Evolutionary conservation across 2,888 invertebrate genomes (phyloP).

Genomic region (Eilema caniola): DNA sequence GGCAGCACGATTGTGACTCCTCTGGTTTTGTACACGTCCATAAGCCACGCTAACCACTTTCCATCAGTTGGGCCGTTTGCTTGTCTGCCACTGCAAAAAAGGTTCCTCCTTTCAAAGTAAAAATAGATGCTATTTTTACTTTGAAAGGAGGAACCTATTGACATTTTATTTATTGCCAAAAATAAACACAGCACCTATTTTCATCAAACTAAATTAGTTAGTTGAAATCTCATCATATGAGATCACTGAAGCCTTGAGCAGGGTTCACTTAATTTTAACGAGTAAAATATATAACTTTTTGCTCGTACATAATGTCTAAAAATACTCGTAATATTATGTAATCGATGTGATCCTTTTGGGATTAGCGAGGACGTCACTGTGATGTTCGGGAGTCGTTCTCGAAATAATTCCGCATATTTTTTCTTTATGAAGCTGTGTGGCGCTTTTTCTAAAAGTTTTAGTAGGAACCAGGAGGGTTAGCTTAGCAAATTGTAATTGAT

Average conservation of each 20-base stretch:
- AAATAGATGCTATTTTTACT: not conserved
- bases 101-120: too few relatives aligned
- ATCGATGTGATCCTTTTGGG: constrained; percentile 16
- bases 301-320: constrained; percentile 18
- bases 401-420: not conserved
- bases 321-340: constrained; percentile 21
- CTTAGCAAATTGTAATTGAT: too few relatives aligned
- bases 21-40: too few relatives aligned
- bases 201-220: not conserved
- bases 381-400: not conserved
- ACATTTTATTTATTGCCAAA: too few relatives aligned
- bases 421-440: not conserved
- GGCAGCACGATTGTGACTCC: too few relatives aligned
- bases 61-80: too few relatives aligned
- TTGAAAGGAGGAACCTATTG: too few relatives aligned
- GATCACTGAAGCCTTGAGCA: constrained; percentile 3
- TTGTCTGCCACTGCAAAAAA: too few relatives aligned
- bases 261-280: constrained; percentile 7
- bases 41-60: too few relatives aligned
- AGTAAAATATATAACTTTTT: constrained; percentile 14
- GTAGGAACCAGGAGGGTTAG: not conserved
- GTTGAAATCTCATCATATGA: not conserved
- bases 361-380: not conserved
- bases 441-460: not conserved
- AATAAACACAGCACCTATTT: not conserved